These are phyloP conservation scores for Lepidonotus clava DNA, from an alignment of 2,888 invertebrate species.

Conservation along the genomic window DNA sequence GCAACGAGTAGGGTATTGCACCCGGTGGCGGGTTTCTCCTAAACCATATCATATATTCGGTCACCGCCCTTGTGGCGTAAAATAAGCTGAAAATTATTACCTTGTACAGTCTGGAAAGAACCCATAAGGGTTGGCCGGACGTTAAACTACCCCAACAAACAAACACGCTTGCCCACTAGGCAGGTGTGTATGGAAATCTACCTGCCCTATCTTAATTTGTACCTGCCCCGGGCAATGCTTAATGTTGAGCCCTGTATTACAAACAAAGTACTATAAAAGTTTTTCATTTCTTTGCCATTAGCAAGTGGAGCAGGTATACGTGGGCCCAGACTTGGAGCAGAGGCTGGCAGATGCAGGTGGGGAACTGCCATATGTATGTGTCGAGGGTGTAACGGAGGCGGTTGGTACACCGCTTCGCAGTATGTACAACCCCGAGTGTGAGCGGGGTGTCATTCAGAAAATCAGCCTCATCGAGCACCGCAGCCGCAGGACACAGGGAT, in stretches of 20 bases:
- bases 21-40: too few species aligned
- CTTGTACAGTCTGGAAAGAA: background rate
- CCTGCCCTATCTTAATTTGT: background rate
- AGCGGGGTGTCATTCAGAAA: slow-evolving; percentile 60
- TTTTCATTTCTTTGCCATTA: background rate
- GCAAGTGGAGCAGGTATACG: slow-evolving; percentile 39
- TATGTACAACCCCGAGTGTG: slow-evolving; percentile 45
- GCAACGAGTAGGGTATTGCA: too few species aligned
- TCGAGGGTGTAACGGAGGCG: slow-evolving; percentile 57
- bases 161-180: background rate
- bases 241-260: too few species aligned
- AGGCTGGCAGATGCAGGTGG: slow-evolving; percentile 51
- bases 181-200: background rate
- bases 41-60: too few species aligned
- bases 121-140: background rate
- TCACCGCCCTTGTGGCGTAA: too few species aligned
- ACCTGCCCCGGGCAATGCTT: too few species aligned
- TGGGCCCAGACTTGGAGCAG: slow-evolving; percentile 51
- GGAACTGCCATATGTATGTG: slow-evolving; percentile 59
- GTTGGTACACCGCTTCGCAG: slow-evolving; percentile 54
- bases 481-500: slow-evolving; percentile 59
- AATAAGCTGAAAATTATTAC: too few species aligned
- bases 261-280: background rate
- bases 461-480: slow-evolving; percentile 61
- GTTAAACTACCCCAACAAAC: too few species aligned